Percentiles rank a stretch among this genome's conserved stretches.
Conservation (phyloP, 1,140 invertebrate genomes). For the Procambarus virginalis region DNA sequence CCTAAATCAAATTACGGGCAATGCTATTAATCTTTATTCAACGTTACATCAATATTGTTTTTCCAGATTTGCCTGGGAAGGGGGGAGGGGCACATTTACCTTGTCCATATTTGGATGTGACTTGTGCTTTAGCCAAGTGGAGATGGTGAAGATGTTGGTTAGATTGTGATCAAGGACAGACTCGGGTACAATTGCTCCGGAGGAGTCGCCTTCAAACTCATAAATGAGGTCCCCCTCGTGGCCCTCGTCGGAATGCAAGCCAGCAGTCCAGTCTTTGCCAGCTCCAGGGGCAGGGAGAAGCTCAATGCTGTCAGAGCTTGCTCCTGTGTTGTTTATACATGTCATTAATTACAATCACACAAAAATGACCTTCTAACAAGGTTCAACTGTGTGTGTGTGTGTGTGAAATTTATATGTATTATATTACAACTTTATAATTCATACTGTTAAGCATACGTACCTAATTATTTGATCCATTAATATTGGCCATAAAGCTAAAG, state of each 20-base stretch:
- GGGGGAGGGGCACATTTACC: slow-evolving; percentile 10
- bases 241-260: slow-evolving; percentile 91
- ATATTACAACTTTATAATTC: too few species aligned
- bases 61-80: too few species aligned
- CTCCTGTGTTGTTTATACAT: slow-evolving; percentile 72
- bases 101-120: slow-evolving; percentile 83
- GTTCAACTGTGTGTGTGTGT: too few species aligned
- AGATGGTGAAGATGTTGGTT: slow-evolving; percentile 88
- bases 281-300: slow-evolving; percentile 89
- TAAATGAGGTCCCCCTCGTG: slow-evolving; percentile 93
- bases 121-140: slow-evolving; percentile 94
- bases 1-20: too few species aligned
- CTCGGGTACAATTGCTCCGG: slow-evolving; percentile 75
- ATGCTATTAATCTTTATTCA: too few species aligned
- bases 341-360: too few species aligned
- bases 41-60: too few species aligned
- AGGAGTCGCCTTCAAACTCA: slow-evolving; percentile 89
- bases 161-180: slow-evolving; percentile 79
- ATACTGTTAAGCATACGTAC: too few species aligned
- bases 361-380: too few species aligned
- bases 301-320: slow-evolving; percentile 83
- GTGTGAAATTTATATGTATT: too few species aligned
- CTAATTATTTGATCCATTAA: too few species aligned
- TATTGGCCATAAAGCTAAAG: too few species aligned
- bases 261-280: slow-evolving; percentile 88